These are phyloP conservation scores for Drosophila meridiana DNA, from an alignment of 2,888 invertebrate genomes.

Conservation along the genomic window DNA sequence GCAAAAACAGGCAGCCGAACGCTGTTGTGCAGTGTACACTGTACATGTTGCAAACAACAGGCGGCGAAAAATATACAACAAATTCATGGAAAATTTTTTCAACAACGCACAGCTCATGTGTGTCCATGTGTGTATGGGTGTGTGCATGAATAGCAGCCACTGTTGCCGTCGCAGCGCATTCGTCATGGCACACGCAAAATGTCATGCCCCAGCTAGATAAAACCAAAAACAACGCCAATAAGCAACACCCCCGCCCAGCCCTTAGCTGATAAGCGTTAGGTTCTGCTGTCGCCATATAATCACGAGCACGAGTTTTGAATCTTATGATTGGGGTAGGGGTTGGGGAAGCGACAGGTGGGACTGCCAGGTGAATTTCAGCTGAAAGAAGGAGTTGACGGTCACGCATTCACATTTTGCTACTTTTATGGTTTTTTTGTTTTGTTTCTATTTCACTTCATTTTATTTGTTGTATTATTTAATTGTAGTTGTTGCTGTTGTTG, in stretches of 20 bases:
- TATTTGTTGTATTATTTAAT: constrained; percentile 1
- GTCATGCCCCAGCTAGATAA: constrained; percentile 74
- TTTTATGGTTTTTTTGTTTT: background rate
- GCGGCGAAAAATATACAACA: constrained; percentile 56
- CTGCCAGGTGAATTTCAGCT: background rate
- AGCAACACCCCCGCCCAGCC: constrained; percentile 1
- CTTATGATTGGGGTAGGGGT: constrained; percentile 68
- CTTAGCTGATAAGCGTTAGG: constrained; percentile 51
- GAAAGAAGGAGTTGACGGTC: constrained; percentile 30
- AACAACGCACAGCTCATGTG: background rate
- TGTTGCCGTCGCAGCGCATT: constrained; percentile 55
- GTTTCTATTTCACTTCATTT: background rate
- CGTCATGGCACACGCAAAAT: constrained; percentile 79
- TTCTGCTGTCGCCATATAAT: constrained; percentile 50
- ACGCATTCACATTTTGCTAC: constrained; percentile 43
- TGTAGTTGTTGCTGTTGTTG: constrained; percentile 7
- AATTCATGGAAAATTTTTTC: constrained; percentile 76
- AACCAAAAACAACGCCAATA: constrained; percentile 29
- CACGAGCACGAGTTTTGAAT: constrained; percentile 73
- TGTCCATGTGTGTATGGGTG: constrained; percentile 46
- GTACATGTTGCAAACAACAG: constrained; percentile 56
- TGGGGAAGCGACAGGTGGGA: background rate
- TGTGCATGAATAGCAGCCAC: constrained; percentile 55
- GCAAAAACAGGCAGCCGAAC: constrained; percentile 34
- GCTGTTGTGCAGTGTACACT: constrained; percentile 20